Percentiles rank a stretch among this genome's conserved stretches.
These are phyloP conservation scores for Hippocampus barbouri DNA, from an alignment of 2,113 vertebrate species.

Conservation along the genomic window DNA sequence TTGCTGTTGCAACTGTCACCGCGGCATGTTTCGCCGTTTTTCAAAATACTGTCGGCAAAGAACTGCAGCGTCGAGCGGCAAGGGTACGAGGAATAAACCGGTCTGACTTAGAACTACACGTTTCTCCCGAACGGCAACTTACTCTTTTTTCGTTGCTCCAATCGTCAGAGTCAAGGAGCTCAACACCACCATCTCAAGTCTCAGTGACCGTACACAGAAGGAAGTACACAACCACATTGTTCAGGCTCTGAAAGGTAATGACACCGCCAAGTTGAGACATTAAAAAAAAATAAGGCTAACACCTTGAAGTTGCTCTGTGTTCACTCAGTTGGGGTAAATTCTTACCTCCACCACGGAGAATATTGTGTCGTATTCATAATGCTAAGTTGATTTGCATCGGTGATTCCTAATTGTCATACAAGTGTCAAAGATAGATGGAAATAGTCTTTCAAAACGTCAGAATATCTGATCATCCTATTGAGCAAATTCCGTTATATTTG, in stretches of 20 bases:
- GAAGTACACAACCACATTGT: slow-evolving; percentile 58
- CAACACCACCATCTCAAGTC: slow-evolving; percentile 45
- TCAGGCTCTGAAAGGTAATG: slow-evolving; percentile 58
- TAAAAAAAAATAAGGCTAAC: too few relatives aligned
- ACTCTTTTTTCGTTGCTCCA: background rate
- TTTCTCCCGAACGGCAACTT: background rate
- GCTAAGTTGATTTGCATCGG: too few relatives aligned
- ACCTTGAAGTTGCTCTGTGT: too few relatives aligned
- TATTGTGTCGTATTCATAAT: too few relatives aligned
- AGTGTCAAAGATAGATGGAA: too few relatives aligned
- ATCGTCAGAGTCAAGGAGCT: slow-evolving; percentile 59
- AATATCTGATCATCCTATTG: background rate
- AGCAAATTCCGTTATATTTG: background rate
- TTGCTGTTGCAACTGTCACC: slow-evolving; percentile 49
- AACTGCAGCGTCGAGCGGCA: slow-evolving; percentile 48
- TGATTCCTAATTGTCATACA: too few relatives aligned
- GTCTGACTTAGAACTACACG: background rate
- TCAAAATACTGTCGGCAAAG: slow-evolving; percentile 48
- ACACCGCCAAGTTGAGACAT: background rate
- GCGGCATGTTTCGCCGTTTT: slow-evolving; percentile 47
- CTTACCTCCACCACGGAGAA: too few relatives aligned
- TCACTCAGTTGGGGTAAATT: too few relatives aligned
- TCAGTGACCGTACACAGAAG: slow-evolving; percentile 34
- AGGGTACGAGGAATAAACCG: slow-evolving; percentile 45
- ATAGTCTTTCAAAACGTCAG: background rate